Base-by-base conservation (phyloP, 1,140 invertebrate genomes). In the Eupristina koningsbergeri region DNA sequence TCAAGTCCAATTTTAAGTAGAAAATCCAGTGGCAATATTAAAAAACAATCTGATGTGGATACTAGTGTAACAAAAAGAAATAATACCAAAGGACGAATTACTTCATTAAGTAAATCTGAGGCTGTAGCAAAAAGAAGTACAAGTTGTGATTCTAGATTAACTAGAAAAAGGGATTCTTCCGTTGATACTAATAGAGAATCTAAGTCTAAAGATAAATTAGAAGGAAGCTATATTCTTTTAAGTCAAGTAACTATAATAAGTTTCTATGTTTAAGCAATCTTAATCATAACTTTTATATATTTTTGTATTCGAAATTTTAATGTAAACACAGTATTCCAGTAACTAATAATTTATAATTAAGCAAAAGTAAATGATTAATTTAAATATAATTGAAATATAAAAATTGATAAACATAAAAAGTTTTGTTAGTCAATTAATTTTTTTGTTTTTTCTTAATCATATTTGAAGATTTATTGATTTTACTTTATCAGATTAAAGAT, bases 1-100 rank as follows among this genome's bases (percentile, higher is more conserved):
- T 95, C 95, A 1, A 97, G 96, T 90, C 96, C 96, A 7, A 95
- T 97, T 63, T 92, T 97, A 90, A 94, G 94, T 17, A 93, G 96
- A 87, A 96, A 96, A 90, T 93, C 94, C 67, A 87, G 88, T 58
- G 81, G 86, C 39, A 88, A 81, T 77, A 84, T 87, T n/a, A 91
- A 89, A 58, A 93, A 92, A 81, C 89, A 91, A 82, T 77, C 67
- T 2, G 89, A 91, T 71, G 34, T 89, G 11, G 91, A 93, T 76
- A 39, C 84, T 0, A 77, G 85, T 45, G 84, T 88, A 19, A 91
- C 91, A 0, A 93, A 93, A 85, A 86, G 92, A 84, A 86, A 90
- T 2, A 91, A 91, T 77, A 87, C 88, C 0, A 93, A 93, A 85
- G 90, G 91, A 45, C 89, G 91, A 86, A 74, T 92, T 36, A 90